These are phyloP conservation scores for Crotalus adamanteus DNA, from an alignment of 2,797 vertebrate species.

Conservation along the genomic window DNA sequence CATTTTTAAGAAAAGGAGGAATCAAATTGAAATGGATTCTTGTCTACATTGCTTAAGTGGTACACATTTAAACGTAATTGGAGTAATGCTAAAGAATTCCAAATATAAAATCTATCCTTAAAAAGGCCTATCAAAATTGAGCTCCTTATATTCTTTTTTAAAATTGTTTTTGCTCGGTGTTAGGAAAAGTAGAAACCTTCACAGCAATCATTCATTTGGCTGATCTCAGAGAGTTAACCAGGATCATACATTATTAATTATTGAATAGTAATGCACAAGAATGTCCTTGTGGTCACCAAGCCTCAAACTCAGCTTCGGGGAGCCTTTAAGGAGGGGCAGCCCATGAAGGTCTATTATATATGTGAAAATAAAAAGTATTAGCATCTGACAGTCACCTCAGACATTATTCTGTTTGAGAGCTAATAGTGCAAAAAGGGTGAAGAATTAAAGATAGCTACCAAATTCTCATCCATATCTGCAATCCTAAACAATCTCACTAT, in stretches of 20 bases:
- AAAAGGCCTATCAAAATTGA: background rate
- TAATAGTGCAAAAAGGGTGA: background rate
- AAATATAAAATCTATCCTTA: background rate
- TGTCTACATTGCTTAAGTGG: conserved; percentile 13
- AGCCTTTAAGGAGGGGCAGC: background rate
- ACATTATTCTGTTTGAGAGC: background rate
- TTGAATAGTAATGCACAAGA: background rate
- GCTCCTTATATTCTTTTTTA: rapidly evolving
- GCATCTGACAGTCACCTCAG: background rate
- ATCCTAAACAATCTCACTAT: background rate
- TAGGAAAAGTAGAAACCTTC: background rate
- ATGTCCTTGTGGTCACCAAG: background rate
- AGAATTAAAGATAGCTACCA: background rate
- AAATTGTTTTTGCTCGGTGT: background rate
- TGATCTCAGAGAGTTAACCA: background rate
- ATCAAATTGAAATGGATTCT: conserved; percentile 6
- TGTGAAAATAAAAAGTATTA: background rate
- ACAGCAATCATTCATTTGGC: background rate
- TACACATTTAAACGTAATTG: background rate
- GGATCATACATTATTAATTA: background rate
- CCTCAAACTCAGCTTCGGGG: background rate
- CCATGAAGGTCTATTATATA: background rate
- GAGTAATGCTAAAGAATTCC: background rate
- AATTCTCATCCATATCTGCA: background rate
- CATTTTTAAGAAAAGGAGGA: conserved; percentile 17